A percentile compares a stretch with the other conserved stretches of the same genome.
phyloP scores from a whole-genome alignment of 2,797 vertebrate genomes.

The Sorex maritimensis region DNA sequence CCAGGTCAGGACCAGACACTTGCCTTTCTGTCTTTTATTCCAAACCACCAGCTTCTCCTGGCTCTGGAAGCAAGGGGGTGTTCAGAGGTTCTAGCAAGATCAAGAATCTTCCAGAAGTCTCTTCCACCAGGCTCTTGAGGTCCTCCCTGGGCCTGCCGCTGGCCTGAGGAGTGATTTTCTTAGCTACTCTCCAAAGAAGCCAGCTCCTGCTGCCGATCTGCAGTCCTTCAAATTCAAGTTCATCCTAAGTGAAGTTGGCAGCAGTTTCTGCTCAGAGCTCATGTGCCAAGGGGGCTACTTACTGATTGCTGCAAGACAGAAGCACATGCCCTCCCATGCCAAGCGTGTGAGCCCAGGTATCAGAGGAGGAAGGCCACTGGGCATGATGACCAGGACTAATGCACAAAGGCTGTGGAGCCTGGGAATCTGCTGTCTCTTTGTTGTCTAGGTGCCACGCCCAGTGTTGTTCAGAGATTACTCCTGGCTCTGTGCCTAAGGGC shows the following conservation, averaged over 20 bases:
- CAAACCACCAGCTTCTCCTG: background rate
- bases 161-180: background rate
- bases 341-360: no score
- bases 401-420: no score
- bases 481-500: no score
- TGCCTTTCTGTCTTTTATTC: background rate
- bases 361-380: no score
- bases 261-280: background rate
- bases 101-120: background rate
- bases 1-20: background rate
- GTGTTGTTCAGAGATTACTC: no score
- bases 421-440: no score
- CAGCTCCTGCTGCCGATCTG: background rate
- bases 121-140: fast-evolving
- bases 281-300: constrained; percentile 8
- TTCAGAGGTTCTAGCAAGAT: background rate
- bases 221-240: background rate
- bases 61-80: fast-evolving
- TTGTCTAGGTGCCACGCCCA: no score
- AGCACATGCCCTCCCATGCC: background rate
- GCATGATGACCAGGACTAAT: no score
- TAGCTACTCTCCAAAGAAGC: background rate
- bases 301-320: background rate
- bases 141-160: background rate
- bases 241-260: background rate